phyloP scores from a whole-genome alignment of 1,140 invertebrate species.

The Drosophila simulans region DNA sequence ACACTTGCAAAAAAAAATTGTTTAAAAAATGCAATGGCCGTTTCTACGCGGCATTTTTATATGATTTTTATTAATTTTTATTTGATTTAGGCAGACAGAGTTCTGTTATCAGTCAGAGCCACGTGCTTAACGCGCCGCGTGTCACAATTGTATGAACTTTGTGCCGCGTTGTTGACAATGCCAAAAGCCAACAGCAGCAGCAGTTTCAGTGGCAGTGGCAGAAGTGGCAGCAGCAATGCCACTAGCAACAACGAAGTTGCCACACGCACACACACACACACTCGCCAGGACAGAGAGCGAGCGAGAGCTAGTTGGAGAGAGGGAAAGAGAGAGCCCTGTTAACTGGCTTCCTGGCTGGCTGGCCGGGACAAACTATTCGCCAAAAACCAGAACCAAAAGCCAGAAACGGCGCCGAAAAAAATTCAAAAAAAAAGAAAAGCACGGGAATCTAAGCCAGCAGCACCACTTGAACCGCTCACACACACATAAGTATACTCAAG shows the following conservation, averaged over 20 bases:
- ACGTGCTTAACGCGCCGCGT: constrained; percentile 81
- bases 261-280: constrained; percentile 37
- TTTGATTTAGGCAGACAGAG: neutral
- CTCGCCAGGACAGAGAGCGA: constrained; percentile 3
- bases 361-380: constrained; percentile 65
- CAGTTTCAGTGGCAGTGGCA: constrained; percentile 22
- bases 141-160: constrained; percentile 81
- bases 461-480: constrained; percentile 67
- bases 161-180: constrained; percentile 75
- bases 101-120: constrained; percentile 72
- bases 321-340: constrained; percentile 43
- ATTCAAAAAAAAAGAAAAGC: constrained; percentile 1
- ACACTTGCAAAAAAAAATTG: constrained; percentile 7
- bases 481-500: neutral
- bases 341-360: constrained; percentile 63
- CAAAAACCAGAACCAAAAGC: constrained; percentile 21
- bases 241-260: constrained; percentile 50
- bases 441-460: constrained; percentile 69
- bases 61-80: neutral
- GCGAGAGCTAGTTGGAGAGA: constrained; percentile 3
- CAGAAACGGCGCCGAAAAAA: constrained; percentile 47
- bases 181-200: constrained; percentile 58
- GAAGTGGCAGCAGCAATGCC: constrained; percentile 26
- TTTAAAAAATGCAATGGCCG: constrained; percentile 1
- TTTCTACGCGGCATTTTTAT: neutral